Evolutionary conservation across 2,888 invertebrate species (phyloP), one percentile per base, ranked within the genome.

Genomic region (Lasioglossum calceatum): DNA sequence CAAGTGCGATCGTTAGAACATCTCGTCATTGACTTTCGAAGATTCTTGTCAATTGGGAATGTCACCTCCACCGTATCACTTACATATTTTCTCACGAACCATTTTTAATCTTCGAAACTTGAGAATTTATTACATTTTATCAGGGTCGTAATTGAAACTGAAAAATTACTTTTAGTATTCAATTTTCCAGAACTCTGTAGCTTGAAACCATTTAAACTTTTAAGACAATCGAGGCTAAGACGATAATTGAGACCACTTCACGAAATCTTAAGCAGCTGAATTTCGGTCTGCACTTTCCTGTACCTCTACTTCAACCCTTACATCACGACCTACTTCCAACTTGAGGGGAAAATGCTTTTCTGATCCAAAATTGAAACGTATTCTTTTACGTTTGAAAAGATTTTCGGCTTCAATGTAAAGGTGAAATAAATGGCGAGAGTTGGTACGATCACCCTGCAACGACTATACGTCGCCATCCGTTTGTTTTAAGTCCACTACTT

Each of bases 391-490:
- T 64, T 32, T 7, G 16, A 2, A 16, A 32, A 32, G 64, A 36
- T 32, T 64, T 32, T 64, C 16, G 32, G 8, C 0, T 36, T 2
- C 19, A 19, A 32, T 16, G 2, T 16, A 64, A 58, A 32, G 19
- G 2, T 8, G 32, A 36, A 19, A 64, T 16, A 5, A 64, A 64
- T 64, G 32, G 36, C 64, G 64, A 64, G 8, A 61, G 44, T 85
- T 77, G 79, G 39, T 81, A 87, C 82, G 81, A 82, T 72, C 87
- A 86, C 85, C 73, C 16, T 77, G 32, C 75, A 44, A 79, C 42
- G 42, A 79, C 76, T 36, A 47, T 23, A n/a, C 72, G 83, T 61
- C 82, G 86, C 70, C 71, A 64, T 76, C 16, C 19, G 76, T 61
- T 64, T 58, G 19, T n/a, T 78, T 77, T 32, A 79, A 71, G 44